Conservation (phyloP, 1,140 invertebrate species). For the Dinothrombium tinctorium region DNA sequence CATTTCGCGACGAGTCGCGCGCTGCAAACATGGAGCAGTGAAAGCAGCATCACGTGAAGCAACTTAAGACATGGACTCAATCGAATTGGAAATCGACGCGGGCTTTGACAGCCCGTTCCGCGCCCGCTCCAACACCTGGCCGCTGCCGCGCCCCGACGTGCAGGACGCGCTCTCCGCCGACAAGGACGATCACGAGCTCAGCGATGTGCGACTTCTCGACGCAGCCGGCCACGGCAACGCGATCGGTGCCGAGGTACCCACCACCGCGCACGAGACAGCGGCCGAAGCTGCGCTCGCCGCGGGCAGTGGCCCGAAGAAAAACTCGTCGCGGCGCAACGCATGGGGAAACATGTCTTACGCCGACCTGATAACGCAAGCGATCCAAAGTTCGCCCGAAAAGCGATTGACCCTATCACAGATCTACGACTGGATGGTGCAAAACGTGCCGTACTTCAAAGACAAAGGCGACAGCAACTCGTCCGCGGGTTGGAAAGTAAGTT, state of each 20-base stretch:
- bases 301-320: slow-evolving; percentile 18
- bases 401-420: slow-evolving; percentile 85
- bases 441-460: slow-evolving; percentile 98
- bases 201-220: neutral
- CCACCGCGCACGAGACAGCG: neutral
- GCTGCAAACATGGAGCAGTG: too few species aligned
- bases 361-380: slow-evolving; percentile 95
- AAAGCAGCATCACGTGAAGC: too few species aligned
- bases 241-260: neutral
- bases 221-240: neutral
- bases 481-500: slow-evolving; percentile 95
- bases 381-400: slow-evolving; percentile 81
- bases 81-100: too few species aligned
- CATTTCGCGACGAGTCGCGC: too few species aligned
- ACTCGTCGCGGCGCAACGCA: slow-evolving; percentile 50
- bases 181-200: neutral
- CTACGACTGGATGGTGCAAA: slow-evolving; percentile 99
- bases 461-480: slow-evolving; percentile 98
- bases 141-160: slow-evolving; percentile 56
- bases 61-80: too few species aligned
- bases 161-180: neutral
- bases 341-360: slow-evolving; percentile 99
- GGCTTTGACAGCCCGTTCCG: neutral
- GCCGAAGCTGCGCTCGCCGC: neutral
- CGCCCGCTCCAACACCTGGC: slow-evolving; percentile 78